Evolutionary conservation across 2,797 vertebrate species (phyloP).

Genomic region (Anniella stebbinsi): DNA sequence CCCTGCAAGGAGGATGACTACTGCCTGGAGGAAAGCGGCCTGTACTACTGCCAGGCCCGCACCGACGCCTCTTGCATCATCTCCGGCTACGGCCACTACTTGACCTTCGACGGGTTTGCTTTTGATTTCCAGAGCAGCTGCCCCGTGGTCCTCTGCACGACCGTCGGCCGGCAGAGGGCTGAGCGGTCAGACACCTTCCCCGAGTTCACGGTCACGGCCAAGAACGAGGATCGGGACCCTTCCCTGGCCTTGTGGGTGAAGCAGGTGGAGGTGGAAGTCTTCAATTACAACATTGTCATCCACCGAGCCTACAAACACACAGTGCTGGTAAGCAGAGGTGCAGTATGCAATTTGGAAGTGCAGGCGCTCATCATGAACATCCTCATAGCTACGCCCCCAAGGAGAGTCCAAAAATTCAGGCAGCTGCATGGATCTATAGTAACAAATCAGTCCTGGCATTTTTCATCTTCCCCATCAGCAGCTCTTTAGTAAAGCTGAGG

Average conservation of each 20-base stretch:
- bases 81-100: conserved; percentile 94
- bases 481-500: too few species aligned
- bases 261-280: conserved; percentile 91
- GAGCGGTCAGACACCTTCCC: conserved; percentile 80
- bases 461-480: too few species aligned
- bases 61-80: conserved; percentile 90
- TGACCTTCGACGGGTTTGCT: conserved; percentile 89
- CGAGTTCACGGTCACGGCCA: conserved; percentile 85
- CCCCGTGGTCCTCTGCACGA: conserved; percentile 88
- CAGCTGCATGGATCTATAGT: too few species aligned
- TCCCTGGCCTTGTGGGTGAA: conserved; percentile 95
- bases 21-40: conserved; percentile 88
- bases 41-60: conserved; percentile 90
- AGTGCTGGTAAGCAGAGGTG: conserved; percentile 86
- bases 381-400: too few species aligned
- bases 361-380: too few species aligned
- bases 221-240: conserved; percentile 94
- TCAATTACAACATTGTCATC: conserved; percentile 91
- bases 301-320: conserved; percentile 95
- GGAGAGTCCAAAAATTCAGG: too few species aligned
- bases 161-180: conserved; percentile 58
- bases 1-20: conserved; percentile 91
- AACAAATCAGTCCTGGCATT: too few species aligned
- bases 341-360: too few species aligned
- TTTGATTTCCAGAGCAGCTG: conserved; percentile 99